A percentile compares a stretch with the other conserved stretches of the same genome.
Evolutionary conservation across 2,888 invertebrate species (phyloP).

Genomic region (Callyntrura sp.): DNA sequence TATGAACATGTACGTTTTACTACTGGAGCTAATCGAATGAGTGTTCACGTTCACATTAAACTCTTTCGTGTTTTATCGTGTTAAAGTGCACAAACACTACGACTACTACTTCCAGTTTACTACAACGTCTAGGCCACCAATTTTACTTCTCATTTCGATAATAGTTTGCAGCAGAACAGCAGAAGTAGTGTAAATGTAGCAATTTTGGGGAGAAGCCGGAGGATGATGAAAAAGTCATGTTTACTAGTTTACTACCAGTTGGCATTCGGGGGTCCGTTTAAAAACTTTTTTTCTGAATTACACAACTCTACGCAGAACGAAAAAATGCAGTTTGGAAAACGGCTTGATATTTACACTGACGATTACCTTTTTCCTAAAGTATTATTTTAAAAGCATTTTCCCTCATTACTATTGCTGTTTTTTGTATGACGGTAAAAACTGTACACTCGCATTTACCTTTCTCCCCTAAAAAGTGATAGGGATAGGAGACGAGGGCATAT

Average conservation of each 20-base stretch:
- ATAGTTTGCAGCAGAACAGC: background rate
- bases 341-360: slow-evolving; percentile 10
- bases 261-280: background rate
- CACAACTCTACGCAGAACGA: background rate
- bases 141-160: background rate
- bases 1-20: slow-evolving; percentile 35
- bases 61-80: background rate
- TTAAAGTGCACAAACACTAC: background rate
- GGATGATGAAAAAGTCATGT: background rate
- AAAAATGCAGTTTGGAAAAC: slow-evolving; percentile 24
- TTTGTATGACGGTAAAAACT: too few species aligned
- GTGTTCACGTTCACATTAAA: slow-evolving; percentile 56
- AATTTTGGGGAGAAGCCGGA: background rate
- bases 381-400: too few species aligned
- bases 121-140: background rate
- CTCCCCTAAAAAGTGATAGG: too few species aligned
- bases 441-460: too few species aligned
- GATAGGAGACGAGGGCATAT: too few species aligned
- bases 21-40: slow-evolving; percentile 51
- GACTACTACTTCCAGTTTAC: background rate
- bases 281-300: background rate
- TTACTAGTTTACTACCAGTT: background rate
- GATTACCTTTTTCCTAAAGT: background rate
- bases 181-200: too few species aligned
- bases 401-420: too few species aligned